Percentiles rank a stretch among this genome's conserved stretches.
Conservation (phyloP, 2,113 vertebrate species). For the human (Homo sapiens) region DNA sequence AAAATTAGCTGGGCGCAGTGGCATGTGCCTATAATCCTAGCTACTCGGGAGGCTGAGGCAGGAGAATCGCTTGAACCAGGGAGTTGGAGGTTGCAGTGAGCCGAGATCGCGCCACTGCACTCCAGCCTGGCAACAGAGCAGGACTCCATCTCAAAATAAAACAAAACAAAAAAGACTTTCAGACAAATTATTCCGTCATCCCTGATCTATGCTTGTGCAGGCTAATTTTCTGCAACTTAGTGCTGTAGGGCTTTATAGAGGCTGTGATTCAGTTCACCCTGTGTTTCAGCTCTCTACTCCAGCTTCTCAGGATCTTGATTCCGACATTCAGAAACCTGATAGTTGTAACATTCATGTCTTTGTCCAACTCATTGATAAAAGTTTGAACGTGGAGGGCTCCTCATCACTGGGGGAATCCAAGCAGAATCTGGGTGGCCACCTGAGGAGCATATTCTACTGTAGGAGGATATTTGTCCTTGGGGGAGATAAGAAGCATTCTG, state of each 20-base stretch:
- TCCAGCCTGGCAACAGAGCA: too few relatives aligned
- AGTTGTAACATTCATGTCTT: background rate
- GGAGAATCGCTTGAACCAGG: too few relatives aligned
- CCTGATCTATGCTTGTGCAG: background rate
- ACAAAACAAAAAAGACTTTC: background rate
- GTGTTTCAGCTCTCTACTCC: background rate
- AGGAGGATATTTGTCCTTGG: background rate
- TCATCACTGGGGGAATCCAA: background rate
- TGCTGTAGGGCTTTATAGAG: background rate
- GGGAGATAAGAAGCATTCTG: background rate
- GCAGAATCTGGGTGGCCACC: background rate
- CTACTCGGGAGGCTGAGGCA: too few relatives aligned
- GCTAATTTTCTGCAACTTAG: background rate
- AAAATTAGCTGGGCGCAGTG: too few relatives aligned
- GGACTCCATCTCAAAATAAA: too few relatives aligned
- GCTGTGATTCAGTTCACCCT: background rate
- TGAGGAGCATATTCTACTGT: background rate
- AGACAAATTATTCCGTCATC: rapidly evolving
- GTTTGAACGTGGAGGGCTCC: background rate
- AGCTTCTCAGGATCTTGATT: background rate
- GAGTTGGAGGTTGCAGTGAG: too few relatives aligned
- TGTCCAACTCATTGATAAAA: background rate
- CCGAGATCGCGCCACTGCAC: too few relatives aligned
- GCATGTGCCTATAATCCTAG: too few relatives aligned
- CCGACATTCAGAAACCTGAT: background rate